Conservation (phyloP, 2,888 invertebrate genomes). For the Julus scandinavius region DNA sequence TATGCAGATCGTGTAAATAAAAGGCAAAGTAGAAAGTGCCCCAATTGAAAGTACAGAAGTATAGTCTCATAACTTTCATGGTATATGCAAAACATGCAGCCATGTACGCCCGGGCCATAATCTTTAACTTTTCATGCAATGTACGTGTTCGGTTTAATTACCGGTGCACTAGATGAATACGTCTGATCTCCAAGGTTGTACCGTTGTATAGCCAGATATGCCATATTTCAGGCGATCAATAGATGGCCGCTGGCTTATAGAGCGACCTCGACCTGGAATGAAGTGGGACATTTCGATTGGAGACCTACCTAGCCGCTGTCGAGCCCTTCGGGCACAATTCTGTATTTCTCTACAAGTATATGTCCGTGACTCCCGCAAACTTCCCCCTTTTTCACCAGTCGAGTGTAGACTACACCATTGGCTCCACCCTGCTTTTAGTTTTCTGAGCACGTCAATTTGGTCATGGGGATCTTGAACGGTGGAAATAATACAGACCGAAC, state of each 20-base stretch:
- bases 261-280: conserved; percentile 46
- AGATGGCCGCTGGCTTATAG: conserved; percentile 1
- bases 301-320: conserved; percentile 35
- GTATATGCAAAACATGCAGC: neutral
- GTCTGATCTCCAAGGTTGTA: conserved; percentile 20
- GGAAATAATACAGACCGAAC: neutral
- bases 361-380: conserved; percentile 7
- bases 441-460: conserved; percentile 39
- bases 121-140: conserved; percentile 7
- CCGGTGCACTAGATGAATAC: neutral
- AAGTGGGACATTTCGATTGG: conserved; percentile 35
- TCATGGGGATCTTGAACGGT: neutral
- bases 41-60: neutral
- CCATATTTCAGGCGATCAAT: neutral
- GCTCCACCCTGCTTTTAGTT: conserved; percentile 32
- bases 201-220: neutral
- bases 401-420: neutral
- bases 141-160: neutral
- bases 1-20: neutral
- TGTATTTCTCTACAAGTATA: neutral
- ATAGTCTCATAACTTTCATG: neutral
- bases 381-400: conserved; percentile 16
- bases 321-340: conserved; percentile 14
- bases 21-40: neutral
- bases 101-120: neutral